phyloP scores from a whole-genome alignment of 2,797 vertebrate genomes.

The Acrossocheilus fasciatus region DNA sequence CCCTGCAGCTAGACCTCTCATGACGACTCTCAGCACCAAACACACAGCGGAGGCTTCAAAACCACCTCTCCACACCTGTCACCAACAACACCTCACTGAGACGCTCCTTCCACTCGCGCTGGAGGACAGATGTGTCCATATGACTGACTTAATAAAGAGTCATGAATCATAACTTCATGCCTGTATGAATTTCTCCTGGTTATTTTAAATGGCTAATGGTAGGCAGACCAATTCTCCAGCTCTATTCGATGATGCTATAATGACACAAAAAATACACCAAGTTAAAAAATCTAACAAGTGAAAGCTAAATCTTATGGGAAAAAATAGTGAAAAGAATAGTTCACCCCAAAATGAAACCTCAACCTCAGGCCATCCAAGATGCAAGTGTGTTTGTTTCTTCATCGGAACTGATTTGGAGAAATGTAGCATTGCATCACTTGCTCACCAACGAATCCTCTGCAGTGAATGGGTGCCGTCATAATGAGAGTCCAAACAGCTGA shows the following conservation, averaged over 20 bases:
- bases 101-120: background rate
- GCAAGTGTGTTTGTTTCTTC: too few relatives aligned
- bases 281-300: background rate
- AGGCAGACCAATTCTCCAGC: background rate
- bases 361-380: background rate
- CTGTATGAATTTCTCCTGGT: background rate
- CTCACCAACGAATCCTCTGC: background rate
- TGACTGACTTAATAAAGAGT: conserved; percentile 20
- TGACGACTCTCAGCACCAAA: conserved; percentile 50
- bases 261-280: background rate
- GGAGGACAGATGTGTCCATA: background rate
- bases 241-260: background rate
- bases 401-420: too few relatives aligned
- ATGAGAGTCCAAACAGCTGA: background rate
- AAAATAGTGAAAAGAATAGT: background rate
- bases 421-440: too few relatives aligned
- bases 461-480: background rate
- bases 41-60: conserved; percentile 32
- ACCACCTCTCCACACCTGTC: conserved; percentile 32
- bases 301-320: background rate
- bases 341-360: background rate
- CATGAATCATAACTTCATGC: conserved; percentile 21
- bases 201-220: background rate
- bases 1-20: conserved; percentile 51
- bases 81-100: conserved; percentile 7